Conservation (phyloP, 2,797 vertebrate species). For the Lerista edwardsae region DNA sequence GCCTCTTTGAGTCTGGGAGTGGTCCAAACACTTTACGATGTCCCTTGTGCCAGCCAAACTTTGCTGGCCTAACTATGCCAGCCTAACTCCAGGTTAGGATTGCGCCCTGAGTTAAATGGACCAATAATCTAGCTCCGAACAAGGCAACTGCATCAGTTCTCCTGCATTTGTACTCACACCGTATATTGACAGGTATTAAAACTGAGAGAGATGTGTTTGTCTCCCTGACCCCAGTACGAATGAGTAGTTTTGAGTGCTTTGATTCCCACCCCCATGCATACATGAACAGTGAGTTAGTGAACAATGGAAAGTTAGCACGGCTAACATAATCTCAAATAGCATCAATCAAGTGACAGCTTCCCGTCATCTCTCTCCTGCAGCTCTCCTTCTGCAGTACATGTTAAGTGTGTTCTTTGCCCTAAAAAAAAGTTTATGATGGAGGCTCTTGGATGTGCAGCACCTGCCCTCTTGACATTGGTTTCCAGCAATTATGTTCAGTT, state of each 20-base stretch:
- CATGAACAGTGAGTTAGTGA: background rate
- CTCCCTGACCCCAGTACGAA: conserved; percentile 18
- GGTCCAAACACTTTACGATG: too few relatives aligned
- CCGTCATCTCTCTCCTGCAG: conserved; percentile 12
- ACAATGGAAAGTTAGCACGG: too few relatives aligned
- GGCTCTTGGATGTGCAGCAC: conserved; percentile 23
- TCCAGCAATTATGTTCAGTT: conserved; percentile 29
- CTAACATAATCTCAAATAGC: background rate
- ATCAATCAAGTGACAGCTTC: background rate
- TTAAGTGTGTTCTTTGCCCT: conserved; percentile 38
- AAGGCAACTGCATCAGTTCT: too few relatives aligned
- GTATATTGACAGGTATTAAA: background rate
- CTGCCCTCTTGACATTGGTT: conserved; percentile 52
- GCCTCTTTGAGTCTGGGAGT: too few relatives aligned
- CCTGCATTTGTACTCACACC: too few relatives aligned
- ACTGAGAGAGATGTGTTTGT: background rate
- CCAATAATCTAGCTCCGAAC: background rate
- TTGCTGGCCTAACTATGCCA: too few relatives aligned
- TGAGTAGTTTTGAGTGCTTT: background rate
- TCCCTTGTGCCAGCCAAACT: too few relatives aligned
- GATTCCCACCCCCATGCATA: background rate
- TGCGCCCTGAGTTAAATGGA: too few relatives aligned
- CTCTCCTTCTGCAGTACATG: conserved; percentile 16
- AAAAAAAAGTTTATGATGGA: conserved; percentile 46
- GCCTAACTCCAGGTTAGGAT: too few relatives aligned